phyloP scores from a whole-genome alignment of 2,888 invertebrate genomes.

The Napeogenes sylphis region DNA sequence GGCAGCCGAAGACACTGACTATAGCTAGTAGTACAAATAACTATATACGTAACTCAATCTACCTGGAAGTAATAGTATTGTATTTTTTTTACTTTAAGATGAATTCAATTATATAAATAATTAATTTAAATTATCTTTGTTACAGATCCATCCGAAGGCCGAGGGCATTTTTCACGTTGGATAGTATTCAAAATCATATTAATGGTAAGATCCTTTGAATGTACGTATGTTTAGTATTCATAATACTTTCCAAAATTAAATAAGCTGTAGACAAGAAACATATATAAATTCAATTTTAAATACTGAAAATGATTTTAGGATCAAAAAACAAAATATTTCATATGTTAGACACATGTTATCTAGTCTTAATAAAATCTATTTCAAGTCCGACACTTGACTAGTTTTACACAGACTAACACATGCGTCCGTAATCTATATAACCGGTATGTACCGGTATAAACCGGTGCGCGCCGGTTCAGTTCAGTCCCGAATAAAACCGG shows the following conservation, averaged over 20 bases:
- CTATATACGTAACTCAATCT: too few relatives aligned
- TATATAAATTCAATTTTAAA: neutral
- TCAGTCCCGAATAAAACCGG: conserved; percentile 52
- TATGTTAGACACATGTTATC: neutral
- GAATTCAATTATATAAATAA: too few relatives aligned
- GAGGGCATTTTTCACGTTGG: conserved; percentile 64
- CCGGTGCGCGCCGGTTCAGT: conserved; percentile 34
- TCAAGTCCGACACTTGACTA: conserved; percentile 16
- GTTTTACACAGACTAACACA: conserved; percentile 15
- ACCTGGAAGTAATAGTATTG: too few relatives aligned
- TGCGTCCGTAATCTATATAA: conserved; percentile 14
- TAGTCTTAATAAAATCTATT: conserved; percentile 14
- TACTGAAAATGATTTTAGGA: neutral
- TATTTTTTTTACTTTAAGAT: too few relatives aligned
- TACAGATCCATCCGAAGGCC: conserved; percentile 67
- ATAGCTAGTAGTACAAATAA: too few relatives aligned
- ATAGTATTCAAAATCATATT: conserved; percentile 71
- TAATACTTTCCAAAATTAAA: neutral
- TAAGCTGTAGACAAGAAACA: neutral
- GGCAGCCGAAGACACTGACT: too few relatives aligned
- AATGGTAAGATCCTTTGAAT: conserved; percentile 63
- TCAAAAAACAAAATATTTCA: conserved; percentile 1
- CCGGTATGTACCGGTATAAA: conserved; percentile 25
- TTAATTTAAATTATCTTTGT: conserved; percentile 26
- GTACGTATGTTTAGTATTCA: too few relatives aligned